phyloP scores from a whole-genome alignment of 2,888 invertebrate species.

The Stratiomys singularior region DNA sequence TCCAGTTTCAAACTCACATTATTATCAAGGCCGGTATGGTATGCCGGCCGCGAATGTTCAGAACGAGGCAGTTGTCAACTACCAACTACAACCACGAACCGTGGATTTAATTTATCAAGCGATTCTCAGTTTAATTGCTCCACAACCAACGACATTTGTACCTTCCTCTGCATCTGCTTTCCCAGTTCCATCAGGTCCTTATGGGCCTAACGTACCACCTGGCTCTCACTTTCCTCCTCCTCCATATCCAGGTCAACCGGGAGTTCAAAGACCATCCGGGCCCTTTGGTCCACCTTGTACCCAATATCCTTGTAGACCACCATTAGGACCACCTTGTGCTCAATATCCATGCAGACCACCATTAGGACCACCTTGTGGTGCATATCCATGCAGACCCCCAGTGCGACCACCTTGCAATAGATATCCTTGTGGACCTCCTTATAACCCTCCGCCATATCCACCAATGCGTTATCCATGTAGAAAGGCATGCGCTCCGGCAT shows the following conservation, averaged over 20 bases:
- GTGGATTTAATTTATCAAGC: slow-evolving; percentile 21
- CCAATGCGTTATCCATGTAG: neutral
- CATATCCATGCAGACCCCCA: neutral
- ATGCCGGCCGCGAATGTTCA: neutral
- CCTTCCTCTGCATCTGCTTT: too few species aligned
- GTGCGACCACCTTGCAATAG: neutral
- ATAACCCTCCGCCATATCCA: neutral
- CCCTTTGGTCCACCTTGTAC: neutral
- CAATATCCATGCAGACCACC: slow-evolving; percentile 15
- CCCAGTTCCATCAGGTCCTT: too few species aligned
- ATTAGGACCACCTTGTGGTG: neutral
- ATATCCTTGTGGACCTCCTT: neutral
- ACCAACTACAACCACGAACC: slow-evolving; percentile 6
- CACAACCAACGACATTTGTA: too few species aligned
- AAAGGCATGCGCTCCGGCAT: neutral
- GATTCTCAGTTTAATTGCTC: neutral
- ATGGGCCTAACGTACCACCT: too few species aligned
- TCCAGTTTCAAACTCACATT: too few species aligned
- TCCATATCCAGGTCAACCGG: too few species aligned
- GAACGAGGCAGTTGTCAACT: neutral
- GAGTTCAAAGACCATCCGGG: too few species aligned
- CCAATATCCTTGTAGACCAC: slow-evolving; percentile 3
- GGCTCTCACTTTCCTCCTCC: too few species aligned
- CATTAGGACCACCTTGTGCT: neutral
- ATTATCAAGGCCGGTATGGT: too few species aligned